A percentile compares a stretch with the other conserved stretches of the same genome.
These are phyloP conservation scores for Canis aureus DNA, from an alignment of 2,113 vertebrate species.

Conservation along the genomic window DNA sequence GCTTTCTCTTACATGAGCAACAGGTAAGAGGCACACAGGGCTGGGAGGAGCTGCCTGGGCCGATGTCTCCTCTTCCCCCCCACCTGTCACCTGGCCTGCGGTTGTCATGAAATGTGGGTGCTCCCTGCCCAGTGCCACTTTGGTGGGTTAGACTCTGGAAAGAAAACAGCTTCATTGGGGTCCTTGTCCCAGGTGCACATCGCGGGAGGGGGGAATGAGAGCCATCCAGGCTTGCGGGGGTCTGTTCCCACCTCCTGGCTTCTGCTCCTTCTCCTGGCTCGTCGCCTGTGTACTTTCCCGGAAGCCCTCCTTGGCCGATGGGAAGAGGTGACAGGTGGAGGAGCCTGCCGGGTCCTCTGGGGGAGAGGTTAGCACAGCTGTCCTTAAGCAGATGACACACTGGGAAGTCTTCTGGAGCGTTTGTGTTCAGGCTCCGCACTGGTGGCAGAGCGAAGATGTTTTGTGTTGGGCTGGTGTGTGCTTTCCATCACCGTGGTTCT, in stretches of 20 bases:
- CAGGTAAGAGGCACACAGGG: constrained; percentile 88
- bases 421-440: rapidly evolving
- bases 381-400: rapidly evolving
- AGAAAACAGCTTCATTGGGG: rapidly evolving
- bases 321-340: not conserved
- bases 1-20: constrained; percentile 95
- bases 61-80: rapidly evolving
- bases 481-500: not conserved
- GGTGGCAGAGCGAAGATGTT: not conserved
- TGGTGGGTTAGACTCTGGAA: not conserved
- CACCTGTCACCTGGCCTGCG: not conserved
- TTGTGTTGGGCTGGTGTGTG: not conserved
- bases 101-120: rapidly evolving
- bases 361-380: not conserved
- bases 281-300: not conserved
- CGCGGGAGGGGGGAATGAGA: not conserved
- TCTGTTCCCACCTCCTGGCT: not conserved
- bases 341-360: not conserved
- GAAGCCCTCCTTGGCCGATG: not conserved
- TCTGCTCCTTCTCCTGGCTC: not conserved
- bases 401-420: rapidly evolving
- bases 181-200: not conserved
- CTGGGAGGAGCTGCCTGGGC: rapidly evolving
- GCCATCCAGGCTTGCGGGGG: rapidly evolving
- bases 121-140: not conserved